These are phyloP conservation scores for Peromyscus attwateri DNA, from an alignment of 2,797 vertebrate species.

Conservation along the genomic window DNA sequence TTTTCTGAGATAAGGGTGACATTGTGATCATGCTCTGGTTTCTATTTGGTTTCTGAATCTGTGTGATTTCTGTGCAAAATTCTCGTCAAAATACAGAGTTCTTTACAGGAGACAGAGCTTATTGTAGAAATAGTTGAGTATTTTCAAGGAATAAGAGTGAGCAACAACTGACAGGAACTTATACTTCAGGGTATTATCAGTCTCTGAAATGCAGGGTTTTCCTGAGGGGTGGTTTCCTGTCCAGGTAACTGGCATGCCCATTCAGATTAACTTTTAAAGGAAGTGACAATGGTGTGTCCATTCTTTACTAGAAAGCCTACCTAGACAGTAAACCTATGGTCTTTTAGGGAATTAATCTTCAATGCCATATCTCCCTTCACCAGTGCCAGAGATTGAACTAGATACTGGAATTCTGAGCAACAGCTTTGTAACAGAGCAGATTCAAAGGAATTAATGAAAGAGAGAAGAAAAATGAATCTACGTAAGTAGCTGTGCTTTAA, in stretches of 20 bases:
- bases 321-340: not conserved
- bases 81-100: not conserved
- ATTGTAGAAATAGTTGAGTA: not conserved
- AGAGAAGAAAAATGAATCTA: not conserved
- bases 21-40: not conserved
- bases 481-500: not conserved
- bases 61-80: not conserved
- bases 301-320: not conserved
- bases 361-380: not conserved
- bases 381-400: not conserved
- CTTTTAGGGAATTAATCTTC: too few species aligned
- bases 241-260: too few species aligned
- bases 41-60: not conserved
- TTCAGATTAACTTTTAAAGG: not conserved
- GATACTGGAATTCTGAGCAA: not conserved
- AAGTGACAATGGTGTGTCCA: not conserved
- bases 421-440: not conserved
- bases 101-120: not conserved
- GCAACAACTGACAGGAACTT: too few species aligned
- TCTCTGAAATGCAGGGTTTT: not conserved
- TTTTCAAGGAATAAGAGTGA: not conserved
- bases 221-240: not conserved
- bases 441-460: not conserved
- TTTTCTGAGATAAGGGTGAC: slow-evolving; percentile 1
- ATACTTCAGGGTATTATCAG: too few species aligned